Conservation (phyloP, 2,113 vertebrate species). For the Galeopterus variegatus region DNA sequence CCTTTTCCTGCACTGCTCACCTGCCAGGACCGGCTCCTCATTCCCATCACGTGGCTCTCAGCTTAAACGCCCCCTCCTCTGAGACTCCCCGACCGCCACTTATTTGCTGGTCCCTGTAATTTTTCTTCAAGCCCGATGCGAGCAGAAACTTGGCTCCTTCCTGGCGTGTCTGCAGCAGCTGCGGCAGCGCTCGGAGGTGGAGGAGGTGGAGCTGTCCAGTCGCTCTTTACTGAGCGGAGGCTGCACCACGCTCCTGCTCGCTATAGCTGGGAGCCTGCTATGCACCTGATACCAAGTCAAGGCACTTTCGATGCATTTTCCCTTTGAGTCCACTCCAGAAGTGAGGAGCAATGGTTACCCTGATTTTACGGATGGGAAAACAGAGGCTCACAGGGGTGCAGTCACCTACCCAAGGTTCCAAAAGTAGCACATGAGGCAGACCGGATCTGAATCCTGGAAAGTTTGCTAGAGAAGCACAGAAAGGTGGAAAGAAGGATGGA, state of each 20-base stretch:
- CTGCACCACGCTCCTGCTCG: neutral
- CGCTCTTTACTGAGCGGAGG: neutral
- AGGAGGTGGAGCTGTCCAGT: rapidly evolving
- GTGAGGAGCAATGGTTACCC: rapidly evolving
- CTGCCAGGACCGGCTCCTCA: neutral
- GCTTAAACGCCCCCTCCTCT: neutral
- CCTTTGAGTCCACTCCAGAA: neutral
- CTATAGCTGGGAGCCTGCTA: neutral
- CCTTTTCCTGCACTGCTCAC: neutral
- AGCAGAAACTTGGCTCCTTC: neutral
- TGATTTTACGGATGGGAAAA: neutral
- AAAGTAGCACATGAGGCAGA: neutral
- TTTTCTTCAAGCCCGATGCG: neutral
- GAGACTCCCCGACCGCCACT: neutral
- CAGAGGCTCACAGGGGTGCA: neutral
- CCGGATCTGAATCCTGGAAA: neutral
- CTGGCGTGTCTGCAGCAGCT: no score
- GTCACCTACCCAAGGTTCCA: neutral
- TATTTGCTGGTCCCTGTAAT: neutral
- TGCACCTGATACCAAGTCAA: rapidly evolving
- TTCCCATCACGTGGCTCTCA: no score
- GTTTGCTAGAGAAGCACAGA: neutral
- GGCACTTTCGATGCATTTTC: rapidly evolving
- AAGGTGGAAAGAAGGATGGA: neutral
- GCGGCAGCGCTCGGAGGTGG: neutral